Base-by-base conservation (phyloP, 2,113 vertebrate species). In the Trichechus manatus region DNA sequence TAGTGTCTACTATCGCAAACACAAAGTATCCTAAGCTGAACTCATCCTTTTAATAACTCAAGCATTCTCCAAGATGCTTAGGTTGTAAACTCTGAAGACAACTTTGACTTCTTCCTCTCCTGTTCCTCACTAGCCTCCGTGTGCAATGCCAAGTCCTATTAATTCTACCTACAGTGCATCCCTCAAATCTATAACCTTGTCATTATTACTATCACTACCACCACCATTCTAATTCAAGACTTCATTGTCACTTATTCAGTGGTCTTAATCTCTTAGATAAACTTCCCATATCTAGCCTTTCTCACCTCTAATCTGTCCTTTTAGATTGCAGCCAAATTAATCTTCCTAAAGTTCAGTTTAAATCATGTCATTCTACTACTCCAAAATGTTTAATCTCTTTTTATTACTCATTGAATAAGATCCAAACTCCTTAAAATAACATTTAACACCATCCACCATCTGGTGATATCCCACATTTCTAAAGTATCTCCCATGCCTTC, bases 391-490 rank as follows among this genome's bases (percentile, higher is more conserved):
- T 94, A 94, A 96, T 93, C 3, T 6, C 39, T 95, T 96, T 98
- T 97, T 87, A 96, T 95, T 95, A 96, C 59, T 92, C 87, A 97
- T 97, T 97, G 90, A 97, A 93, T 97, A 92, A 93, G 95, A 93
- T 95, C 89, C 80, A 96, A 95, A 95, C 64, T 97, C 77, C 81
- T 96, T 97, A 97, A 97, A 97, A 97, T 97, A 98, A 85, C 90
- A 90, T 94, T 97, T 96, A 94, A 95, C 82, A 90, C 90, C 75
- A 89, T 94, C 47, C 10, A 94, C 96, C 96, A 97, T 97, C 96
- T 98, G 95, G 84, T 90, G 80, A 96, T 96, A 93, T 56, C 77
- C 77, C 27, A 63, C 61, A 92, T 85, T 93, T 94, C 89, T 93
- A 85, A 25, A 93, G 15, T 84, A 61, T 29, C 82, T 95, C 84